Evolutionary conservation across 2,888 invertebrate species (phyloP), one percentile per base, ranked within the genome.

Genomic region (Hemithea aestivaria): DNA sequence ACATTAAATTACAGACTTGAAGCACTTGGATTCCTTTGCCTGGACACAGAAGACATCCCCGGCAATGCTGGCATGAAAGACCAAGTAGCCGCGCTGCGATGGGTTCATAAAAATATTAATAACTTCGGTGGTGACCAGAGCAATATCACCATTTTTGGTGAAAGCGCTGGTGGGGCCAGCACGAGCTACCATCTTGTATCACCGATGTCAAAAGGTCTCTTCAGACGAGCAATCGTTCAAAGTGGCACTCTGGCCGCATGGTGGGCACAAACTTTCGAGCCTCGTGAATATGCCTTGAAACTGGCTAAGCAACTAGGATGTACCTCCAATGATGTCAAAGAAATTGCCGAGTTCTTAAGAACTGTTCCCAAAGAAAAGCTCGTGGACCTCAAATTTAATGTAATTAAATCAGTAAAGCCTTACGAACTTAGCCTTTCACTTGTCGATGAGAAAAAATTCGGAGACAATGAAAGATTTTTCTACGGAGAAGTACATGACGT

Each of bases 221-320:
- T 84, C 11, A 68, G 66, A 21, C 70, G 71, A 46, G 82, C 89
- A 1, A 94, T 94, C 25, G 82, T 90, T 1, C 91, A 93, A 60
- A 94, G 94, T 53, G 94, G 94, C 0, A 89, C 90, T 0, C 80
- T 89, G 0, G 75, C 89, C 8, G 84, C 88, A 0, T 90, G 89
- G 88, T 67, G 65, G 64, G 81, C 90, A 0, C 74, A 72, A 28
- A 72, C 51, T 0, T 56, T 53, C 5, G 62, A 90, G 11, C 88
- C 89, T 0, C 82, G 88, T 9, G 90, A 90, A 75, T 44, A 65
- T 75, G 73, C 76, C 1, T 21, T 64, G 7, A 36, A 49, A 1
- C 43, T 79, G 6, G 77, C 74, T 0, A 62, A 51, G 38, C 46
- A 67, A 38, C 51, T 81, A 2, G 81, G 77, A 1, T 68, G 58